Percentiles rank a stretch among this genome's conserved stretches.
phyloP scores from a whole-genome alignment of 2,888 invertebrate genomes.

The Diarsia brunnea region DNA sequence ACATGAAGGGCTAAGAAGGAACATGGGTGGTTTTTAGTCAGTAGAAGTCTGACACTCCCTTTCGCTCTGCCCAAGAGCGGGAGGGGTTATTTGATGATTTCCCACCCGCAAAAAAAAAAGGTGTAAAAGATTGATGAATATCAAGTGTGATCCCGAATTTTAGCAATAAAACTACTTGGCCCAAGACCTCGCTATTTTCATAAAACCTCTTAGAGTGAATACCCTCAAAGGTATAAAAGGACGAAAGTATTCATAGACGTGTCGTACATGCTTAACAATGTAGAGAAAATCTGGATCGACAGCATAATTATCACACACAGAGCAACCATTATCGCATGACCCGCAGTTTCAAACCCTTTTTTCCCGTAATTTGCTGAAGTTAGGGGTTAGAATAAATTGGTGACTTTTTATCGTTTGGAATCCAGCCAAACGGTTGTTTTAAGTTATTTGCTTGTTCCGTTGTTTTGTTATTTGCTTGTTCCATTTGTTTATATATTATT shows the following conservation, averaged over 20 bases:
- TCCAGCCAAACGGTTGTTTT: conserved; percentile 39
- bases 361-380: background rate
- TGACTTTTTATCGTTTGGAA: conserved; percentile 44
- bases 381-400: conserved; percentile 29
- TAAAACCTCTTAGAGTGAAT: background rate
- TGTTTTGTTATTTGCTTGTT: conserved; percentile 22
- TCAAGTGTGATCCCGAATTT: background rate
- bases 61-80: too few species aligned
- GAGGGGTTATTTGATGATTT: too few species aligned
- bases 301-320: conserved; percentile 46
- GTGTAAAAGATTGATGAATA: conserved; percentile 1
- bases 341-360: conserved; percentile 3
- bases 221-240: background rate
- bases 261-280: conserved; percentile 26
- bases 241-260: conserved; percentile 17
- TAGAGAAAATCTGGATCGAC: conserved; percentile 36
- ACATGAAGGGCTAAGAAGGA: too few species aligned
- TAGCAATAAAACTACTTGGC: background rate
- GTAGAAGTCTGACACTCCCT: too few species aligned
- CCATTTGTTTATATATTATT: background rate
- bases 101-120: too few species aligned
- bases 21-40: too few species aligned
- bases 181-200: background rate
- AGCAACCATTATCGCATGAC: conserved; percentile 18
- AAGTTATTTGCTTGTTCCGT: conserved; percentile 27